phyloP scores from a whole-genome alignment of 2,113 vertebrate genomes.

The Pachypanchax playfairii region DNA sequence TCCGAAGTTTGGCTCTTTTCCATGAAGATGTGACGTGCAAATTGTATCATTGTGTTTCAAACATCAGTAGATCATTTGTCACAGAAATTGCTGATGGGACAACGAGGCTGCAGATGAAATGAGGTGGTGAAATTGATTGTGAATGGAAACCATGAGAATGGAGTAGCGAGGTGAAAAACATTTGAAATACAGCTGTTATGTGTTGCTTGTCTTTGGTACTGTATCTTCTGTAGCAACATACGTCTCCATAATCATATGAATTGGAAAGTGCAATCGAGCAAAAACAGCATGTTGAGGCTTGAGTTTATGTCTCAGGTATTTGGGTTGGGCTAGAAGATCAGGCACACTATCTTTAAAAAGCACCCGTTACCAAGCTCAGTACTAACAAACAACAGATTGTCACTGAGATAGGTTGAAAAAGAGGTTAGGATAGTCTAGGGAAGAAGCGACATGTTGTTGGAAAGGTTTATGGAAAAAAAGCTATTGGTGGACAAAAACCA shows the following conservation, averaged over 20 bases:
- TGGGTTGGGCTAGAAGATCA: conserved; percentile 41
- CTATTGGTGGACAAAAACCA: not conserved
- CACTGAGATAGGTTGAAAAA: not conserved
- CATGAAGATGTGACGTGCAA: conserved; percentile 24
- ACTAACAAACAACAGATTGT: conserved; percentile 9
- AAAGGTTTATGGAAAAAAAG: no score
- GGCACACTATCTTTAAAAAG: conserved; percentile 1
- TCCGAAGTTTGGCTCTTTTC: conserved; percentile 20
- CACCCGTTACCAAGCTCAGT: conserved; percentile 20
- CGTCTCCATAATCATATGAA: no score
- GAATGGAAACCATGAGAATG: not conserved
- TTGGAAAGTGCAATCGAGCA: conserved; percentile 15
- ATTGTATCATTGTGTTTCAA: conserved; percentile 34
- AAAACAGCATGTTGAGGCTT: conserved; percentile 48
- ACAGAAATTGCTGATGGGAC: conserved; percentile 23
- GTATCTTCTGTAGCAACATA: not conserved
- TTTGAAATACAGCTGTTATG: not conserved
- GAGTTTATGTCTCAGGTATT: conserved; percentile 64
- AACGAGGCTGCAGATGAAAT: conserved; percentile 2
- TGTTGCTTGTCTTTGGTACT: not conserved
- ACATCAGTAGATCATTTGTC: conserved; percentile 30
- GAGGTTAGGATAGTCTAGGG: not conserved
- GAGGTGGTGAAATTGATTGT: conserved; percentile 1
- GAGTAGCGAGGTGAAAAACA: not conserved
- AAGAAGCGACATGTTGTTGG: not conserved